Base-by-base conservation (phyloP, 1,140 invertebrate genomes). In the Trypoxylus dichotomus region DNA sequence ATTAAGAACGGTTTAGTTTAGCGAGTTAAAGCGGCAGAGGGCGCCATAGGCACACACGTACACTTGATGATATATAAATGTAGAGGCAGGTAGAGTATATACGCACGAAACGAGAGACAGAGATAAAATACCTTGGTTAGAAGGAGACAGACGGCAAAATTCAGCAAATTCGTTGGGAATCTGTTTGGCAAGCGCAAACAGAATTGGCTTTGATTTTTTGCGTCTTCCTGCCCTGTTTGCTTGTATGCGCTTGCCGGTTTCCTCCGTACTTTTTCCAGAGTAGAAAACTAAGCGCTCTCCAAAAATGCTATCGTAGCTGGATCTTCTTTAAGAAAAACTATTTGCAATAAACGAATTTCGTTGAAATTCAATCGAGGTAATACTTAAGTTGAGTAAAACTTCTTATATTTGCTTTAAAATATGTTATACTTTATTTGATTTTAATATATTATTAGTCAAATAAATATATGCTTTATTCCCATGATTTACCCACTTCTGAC, bases 1-100 rank as follows among this genome's bases (percentile, higher is more conserved):
- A 54, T 54, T 54, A 54, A 54, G 47, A 54, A 54, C 47, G 47
- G 47, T 54, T 54, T 54, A 54, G 47, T 54, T 54, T 54, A 54
- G 47, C 7, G 47, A 54, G 19, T 54, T 54, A 54, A 54, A 54
- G 19, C 47, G 47, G 19, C 15, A 54, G 47, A 54, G 47, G 15
- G 5, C 15, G 47, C 47, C 47, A 19, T 54, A 19, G 47, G 47
- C 47, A 19, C 15, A 54, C 13, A 54, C 47, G 19, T 54, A n/a
- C 47, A 15, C 47, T n/a, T 19, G 47, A 37, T 54, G 47, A 54
- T 54, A 54, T 54, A 54, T 54, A 54, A 19, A 54, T 19, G 19
- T 15, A n/a, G 15, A 15, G 15, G 47, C 47, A 54, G 47, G 47
- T 54, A n/a, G 19, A 19, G 47, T n/a, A 54, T 43, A n/a, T 54